These are phyloP conservation scores for Aporophyla lueneburgensis DNA, from an alignment of 2,888 invertebrate genomes.

Conservation along the genomic window DNA sequence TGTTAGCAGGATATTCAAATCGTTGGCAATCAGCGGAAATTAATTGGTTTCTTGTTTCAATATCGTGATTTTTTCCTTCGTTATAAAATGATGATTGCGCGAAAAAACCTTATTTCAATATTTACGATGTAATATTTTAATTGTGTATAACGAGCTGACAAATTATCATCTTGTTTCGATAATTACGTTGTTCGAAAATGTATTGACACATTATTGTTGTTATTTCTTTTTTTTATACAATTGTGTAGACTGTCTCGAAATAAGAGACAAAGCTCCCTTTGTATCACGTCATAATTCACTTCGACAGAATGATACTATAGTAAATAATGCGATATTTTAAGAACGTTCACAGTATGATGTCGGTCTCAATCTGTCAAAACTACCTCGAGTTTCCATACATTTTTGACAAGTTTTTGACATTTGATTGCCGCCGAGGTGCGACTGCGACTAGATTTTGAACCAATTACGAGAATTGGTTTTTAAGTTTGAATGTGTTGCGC, in stretches of 20 bases:
- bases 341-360: no score
- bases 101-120: conserved; percentile 55
- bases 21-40: conserved; percentile 66
- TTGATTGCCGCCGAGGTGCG: no score
- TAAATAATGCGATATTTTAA: conserved; percentile 34
- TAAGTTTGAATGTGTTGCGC: conserved; percentile 11
- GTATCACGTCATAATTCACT: conserved; percentile 22
- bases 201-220: conserved; percentile 4
- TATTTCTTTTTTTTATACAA: conserved; percentile 10
- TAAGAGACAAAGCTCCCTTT: background rate
- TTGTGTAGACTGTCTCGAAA: background rate
- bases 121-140: conserved; percentile 49
- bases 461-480: no score
- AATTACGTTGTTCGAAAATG: conserved; percentile 28
- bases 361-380: no score
- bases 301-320: conserved; percentile 6
- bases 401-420: no score
- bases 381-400: no score
- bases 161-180: conserved; percentile 42
- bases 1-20: conserved; percentile 65
- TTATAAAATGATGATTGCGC: conserved; percentile 53
- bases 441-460: no score
- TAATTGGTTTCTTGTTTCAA: conserved; percentile 69
- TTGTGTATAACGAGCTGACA: conserved; percentile 33
- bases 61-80: conserved; percentile 55